These are phyloP conservation scores for Phalera bucephala DNA, from an alignment of 2,888 invertebrate species.

Conservation along the genomic window DNA sequence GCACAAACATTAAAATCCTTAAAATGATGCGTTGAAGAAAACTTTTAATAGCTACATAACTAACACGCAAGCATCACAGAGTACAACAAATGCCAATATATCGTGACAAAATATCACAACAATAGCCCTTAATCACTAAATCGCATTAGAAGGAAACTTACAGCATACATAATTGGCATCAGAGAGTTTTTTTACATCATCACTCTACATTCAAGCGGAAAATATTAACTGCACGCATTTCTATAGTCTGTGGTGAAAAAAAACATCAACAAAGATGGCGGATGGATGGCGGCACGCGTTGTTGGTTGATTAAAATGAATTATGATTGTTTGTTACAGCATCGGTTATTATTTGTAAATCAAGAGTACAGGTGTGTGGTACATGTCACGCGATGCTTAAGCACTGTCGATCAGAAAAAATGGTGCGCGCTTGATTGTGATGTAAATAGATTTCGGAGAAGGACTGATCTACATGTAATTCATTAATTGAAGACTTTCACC, in stretches of 20 bases:
- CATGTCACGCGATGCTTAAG: conserved; percentile 48
- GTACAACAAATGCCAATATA: conserved; percentile 32
- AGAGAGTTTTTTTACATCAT: conserved; percentile 39
- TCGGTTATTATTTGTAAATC: conserved; percentile 77
- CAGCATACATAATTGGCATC: conserved; percentile 50
- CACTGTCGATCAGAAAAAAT: conserved; percentile 1
- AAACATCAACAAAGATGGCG: too few species aligned
- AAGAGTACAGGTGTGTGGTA: conserved; percentile 49
- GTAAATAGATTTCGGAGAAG: background rate
- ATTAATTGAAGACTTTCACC: background rate
- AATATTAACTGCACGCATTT: conserved; percentile 72
- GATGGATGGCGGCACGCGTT: conserved; percentile 49
- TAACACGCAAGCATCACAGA: too few species aligned
- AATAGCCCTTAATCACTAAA: conserved; percentile 35
- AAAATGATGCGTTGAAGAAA: too few species aligned
- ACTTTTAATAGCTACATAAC: too few species aligned
- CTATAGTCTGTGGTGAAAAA: conserved; percentile 33
- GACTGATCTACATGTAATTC: background rate
- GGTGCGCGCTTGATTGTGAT: background rate
- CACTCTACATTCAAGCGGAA: conserved; percentile 52
- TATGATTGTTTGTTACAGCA: conserved; percentile 59
- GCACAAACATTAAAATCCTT: too few species aligned
- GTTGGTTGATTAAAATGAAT: conserved; percentile 60
- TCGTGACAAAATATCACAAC: conserved; percentile 35
- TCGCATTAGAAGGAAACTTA: conserved; percentile 45